Base-by-base conservation (phyloP, 2,797 vertebrate genomes). In the Clarias platycephalus region DNA sequence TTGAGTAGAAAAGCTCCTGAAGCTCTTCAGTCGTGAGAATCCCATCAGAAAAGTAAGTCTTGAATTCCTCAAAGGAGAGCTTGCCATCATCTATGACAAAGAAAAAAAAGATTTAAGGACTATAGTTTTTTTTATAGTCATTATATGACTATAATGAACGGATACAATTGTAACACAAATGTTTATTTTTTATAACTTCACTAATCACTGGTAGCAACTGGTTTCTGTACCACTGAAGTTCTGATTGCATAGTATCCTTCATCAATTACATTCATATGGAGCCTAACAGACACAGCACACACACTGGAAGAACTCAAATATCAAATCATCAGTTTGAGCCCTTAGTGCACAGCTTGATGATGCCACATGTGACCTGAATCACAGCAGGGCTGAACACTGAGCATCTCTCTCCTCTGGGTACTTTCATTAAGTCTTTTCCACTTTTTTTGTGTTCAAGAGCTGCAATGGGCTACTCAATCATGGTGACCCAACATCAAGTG, bases 61-160 rank as follows among this genome's bases (percentile, higher is more conserved):
- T 97, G 94, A 99, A 99, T 92, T 99, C 97, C n/a, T 98, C 97
- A 89, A 99, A 98, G 9, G 97, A 97, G 89, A 99, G 94, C 88
- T 98, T 98, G 57, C 98, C 98, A 28, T 99, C 98, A 91, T 99
- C 98, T 99, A 93, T 57, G 57, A 80, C 7, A 82, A 66, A 62
- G 80, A 49, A 58, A 71, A 55, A 83, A 72, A 71, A 82, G 0
- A 9, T 57, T 44, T 26, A 12, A 79, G 24, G 13, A 79, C 24
- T 26, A 10, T 37, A 1, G 16, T 37, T n/a, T 60, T 62, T 62
- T 62, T 40, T 40, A 6, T 40, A 37, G 34, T 37, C 34, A 37
- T 40, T 7, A 7, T 24, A 57, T 76, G 49, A 5, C 28, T 28
- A 44, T 26, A 44, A 26, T 26, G 24, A 79, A 62, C 1, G 3